Percentiles rank a stretch among this genome's conserved stretches.
phyloP scores from a whole-genome alignment of 2,113 vertebrate genomes.

The Aegithalos caudatus region DNA sequence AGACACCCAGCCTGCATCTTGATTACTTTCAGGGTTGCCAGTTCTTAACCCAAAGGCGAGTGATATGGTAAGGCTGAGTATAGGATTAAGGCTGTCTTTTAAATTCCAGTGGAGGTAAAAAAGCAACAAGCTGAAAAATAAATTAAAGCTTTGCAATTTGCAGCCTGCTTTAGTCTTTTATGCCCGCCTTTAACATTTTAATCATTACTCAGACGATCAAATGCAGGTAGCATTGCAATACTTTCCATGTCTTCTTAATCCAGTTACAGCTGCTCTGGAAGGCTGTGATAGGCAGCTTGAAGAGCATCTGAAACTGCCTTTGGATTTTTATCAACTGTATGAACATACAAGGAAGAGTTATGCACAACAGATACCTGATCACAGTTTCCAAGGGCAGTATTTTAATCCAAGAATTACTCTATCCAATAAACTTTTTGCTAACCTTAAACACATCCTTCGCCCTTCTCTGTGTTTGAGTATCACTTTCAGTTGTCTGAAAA shows the following conservation, averaged over 20 bases:
- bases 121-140: neutral
- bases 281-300: neutral
- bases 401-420: conserved; percentile 2
- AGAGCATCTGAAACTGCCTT: conserved; percentile 18
- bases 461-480: neutral
- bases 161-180: neutral
- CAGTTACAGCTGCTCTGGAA: conserved; percentile 48
- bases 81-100: neutral
- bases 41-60: neutral
- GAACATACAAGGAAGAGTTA: conserved; percentile 40
- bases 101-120: neutral
- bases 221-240: conserved; percentile 33
- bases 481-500: neutral
- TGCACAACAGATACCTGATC: neutral
- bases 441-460: neutral
- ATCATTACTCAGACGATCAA: neutral
- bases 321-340: conserved; percentile 14
- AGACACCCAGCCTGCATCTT: neutral
- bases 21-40: neutral
- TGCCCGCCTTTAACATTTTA: neutral
- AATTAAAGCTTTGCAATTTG: neutral
- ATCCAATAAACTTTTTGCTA: neutral
- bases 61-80: neutral
- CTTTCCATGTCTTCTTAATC: conserved; percentile 53
- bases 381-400: neutral